These are phyloP conservation scores for Conomelus anceps DNA, from an alignment of 2,888 invertebrate genomes.

Conservation along the genomic window DNA sequence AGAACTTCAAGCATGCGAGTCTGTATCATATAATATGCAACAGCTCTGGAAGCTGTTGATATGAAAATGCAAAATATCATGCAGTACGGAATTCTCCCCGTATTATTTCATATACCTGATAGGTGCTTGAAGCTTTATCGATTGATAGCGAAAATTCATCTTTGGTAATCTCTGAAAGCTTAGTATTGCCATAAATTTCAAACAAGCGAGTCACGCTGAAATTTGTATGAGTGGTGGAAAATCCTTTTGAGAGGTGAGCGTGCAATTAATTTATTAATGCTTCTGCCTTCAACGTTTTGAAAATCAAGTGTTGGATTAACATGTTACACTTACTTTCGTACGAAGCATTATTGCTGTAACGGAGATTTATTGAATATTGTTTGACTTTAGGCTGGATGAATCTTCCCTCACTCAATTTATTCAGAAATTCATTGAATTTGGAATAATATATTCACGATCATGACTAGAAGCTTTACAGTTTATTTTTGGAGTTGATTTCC, in stretches of 20 bases:
- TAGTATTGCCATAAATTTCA: neutral
- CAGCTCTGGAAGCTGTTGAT: no score
- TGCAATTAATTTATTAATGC: neutral
- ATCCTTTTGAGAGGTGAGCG: neutral
- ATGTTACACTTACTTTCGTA: neutral
- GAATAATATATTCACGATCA: neutral
- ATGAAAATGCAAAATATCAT: no score
- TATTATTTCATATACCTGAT: no score
- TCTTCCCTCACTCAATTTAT: neutral
- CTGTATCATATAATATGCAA: no score
- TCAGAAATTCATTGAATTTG: neutral
- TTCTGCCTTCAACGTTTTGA: neutral
- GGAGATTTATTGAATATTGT: neutral
- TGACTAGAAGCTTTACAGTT: neutral
- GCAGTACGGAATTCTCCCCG: no score
- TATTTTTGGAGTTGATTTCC: neutral
- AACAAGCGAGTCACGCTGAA: neutral
- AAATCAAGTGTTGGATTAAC: neutral
- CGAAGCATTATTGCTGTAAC: neutral
- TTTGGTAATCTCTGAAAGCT: neutral
- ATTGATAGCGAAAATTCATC: neutral
- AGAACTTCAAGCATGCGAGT: no score
- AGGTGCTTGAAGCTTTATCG: neutral
- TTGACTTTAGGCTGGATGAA: neutral
- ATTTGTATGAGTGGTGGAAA: neutral